Conservation (phyloP, 2,888 invertebrate species). For the Trypoxylon attenuatum region DNA sequence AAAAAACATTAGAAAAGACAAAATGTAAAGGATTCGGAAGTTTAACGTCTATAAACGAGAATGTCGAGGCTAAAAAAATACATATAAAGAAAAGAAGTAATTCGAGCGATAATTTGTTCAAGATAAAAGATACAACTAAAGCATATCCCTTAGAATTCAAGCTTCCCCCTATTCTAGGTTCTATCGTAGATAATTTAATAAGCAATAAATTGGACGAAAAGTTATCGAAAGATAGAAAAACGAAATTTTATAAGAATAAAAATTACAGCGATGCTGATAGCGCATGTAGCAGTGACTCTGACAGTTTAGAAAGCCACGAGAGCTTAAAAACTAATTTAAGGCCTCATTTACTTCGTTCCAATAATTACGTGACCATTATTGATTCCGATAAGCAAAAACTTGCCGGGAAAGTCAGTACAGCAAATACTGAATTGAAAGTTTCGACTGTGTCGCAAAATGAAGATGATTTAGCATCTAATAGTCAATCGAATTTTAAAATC, state of each 20-base stretch:
- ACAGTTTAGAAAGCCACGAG: slow-evolving; percentile 66
- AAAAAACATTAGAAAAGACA: slow-evolving; percentile 58
- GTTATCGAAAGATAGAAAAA: slow-evolving; percentile 19
- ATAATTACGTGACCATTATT: slow-evolving; percentile 17
- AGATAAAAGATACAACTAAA: slow-evolving; percentile 53
- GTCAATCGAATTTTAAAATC: slow-evolving; percentile 2
- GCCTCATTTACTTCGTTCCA: slow-evolving; percentile 56
- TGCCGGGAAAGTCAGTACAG: slow-evolving; percentile 10
- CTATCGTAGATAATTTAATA: slow-evolving; percentile 80
- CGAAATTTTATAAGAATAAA: not conserved
- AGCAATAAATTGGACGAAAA: slow-evolving; percentile 58
- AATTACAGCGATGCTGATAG: slow-evolving; percentile 32
- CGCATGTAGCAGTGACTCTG: slow-evolving; percentile 62
- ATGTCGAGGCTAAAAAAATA: slow-evolving; percentile 61
- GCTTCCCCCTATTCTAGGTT: slow-evolving; percentile 83
- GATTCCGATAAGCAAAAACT: slow-evolving; percentile 21
- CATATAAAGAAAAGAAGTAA: slow-evolving; percentile 64
- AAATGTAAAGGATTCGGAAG: slow-evolving; percentile 66
- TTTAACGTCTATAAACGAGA: slow-evolving; percentile 67
- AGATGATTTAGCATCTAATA: not conserved
- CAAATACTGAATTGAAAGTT: slow-evolving; percentile 1
- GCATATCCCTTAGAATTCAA: slow-evolving; percentile 71
- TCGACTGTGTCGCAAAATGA: not conserved
- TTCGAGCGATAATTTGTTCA: slow-evolving; percentile 64
- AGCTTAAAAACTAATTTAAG: slow-evolving; percentile 62